Evolutionary conservation across 2,113 vertebrate species (phyloP), one percentile per base, ranked within the genome.

Genomic region (Dissostichus mawsoni): DNA sequence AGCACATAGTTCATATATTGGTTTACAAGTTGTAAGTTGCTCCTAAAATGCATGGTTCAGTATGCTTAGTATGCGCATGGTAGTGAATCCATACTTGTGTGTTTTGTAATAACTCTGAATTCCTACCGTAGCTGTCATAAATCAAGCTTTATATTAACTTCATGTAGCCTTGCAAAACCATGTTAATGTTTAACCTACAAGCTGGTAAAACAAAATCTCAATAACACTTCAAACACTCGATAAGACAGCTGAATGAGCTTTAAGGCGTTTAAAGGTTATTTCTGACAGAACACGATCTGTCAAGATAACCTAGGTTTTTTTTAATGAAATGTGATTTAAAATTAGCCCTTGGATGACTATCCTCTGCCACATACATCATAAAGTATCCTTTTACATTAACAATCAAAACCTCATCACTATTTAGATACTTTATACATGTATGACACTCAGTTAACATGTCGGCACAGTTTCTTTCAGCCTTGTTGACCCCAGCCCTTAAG

Each of bases 231-330:
- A 66, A 90, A 52, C 48, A 69, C 20, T 65, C 4, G 52, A 80
- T 66, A 78, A 59, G 62, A 89, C 66, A 77, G 75, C 69, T 85
- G 71, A 81, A 88, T 51, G 69, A 84, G 86, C 71, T 87, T 7
- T 89, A 90, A 92, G 89, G 86, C 91, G 87, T 92, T 84, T 74
- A 33, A 57, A 83, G 66, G 69, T 76, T 82, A 82, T 63, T 80
- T 53, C 64, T 74, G 70, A 83, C 82, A 78, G 74, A 82, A 61
- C 61, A 74, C 8, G 17, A 9, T 63, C 81, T 57, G 80, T 79
- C 80, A 76, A 74, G 81, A 84, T 71, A 84, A 90, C 67, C 45
- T 47, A 29, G 58, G 74, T 63, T 67, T 9, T 16, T 66, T 59
- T 45, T 11, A 80, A 29, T 62, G 11, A 83, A 67, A 76, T 61